phyloP scores from a whole-genome alignment of 2,113 vertebrate species.

The Hemiscyllium ocellatum region DNA sequence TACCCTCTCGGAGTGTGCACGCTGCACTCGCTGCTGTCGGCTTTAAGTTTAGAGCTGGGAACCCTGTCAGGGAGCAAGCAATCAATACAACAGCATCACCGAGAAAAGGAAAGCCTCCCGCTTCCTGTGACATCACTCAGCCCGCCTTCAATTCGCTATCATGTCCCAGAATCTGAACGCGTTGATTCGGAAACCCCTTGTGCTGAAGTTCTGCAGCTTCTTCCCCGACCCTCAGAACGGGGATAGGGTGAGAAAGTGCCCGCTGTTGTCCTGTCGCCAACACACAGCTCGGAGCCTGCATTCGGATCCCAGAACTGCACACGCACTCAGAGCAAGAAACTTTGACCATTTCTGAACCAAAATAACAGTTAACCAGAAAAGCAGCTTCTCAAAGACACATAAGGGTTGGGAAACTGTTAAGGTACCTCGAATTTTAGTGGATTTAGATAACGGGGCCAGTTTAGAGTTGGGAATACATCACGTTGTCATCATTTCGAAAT shows the following conservation, averaged over 20 bases:
- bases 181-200: not conserved
- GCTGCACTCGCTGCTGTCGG: not conserved
- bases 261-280: not conserved
- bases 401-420: not conserved
- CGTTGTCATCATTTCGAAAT: not conserved
- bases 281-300: not conserved
- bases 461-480: not conserved
- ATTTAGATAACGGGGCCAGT: not conserved
- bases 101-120: constrained; percentile 11
- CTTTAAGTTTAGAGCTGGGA: constrained; percentile 12
- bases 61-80: not conserved
- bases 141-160: constrained; percentile 20
- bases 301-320: not conserved
- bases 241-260: too few relatives aligned
- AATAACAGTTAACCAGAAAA: not conserved
- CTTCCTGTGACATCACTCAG: constrained; percentile 36
- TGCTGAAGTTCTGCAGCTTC: too few relatives aligned
- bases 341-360: not conserved
- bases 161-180: not conserved
- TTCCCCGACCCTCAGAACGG: not conserved
- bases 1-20: not conserved
- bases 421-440: not conserved
- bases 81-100: constrained; percentile 21
- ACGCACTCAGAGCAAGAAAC: not conserved
- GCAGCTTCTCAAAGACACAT: not conserved